A percentile compares a stretch with the other conserved stretches of the same genome.
phyloP scores from a whole-genome alignment of 2,797 vertebrate species.

The Fundulus diaphanus region DNA sequence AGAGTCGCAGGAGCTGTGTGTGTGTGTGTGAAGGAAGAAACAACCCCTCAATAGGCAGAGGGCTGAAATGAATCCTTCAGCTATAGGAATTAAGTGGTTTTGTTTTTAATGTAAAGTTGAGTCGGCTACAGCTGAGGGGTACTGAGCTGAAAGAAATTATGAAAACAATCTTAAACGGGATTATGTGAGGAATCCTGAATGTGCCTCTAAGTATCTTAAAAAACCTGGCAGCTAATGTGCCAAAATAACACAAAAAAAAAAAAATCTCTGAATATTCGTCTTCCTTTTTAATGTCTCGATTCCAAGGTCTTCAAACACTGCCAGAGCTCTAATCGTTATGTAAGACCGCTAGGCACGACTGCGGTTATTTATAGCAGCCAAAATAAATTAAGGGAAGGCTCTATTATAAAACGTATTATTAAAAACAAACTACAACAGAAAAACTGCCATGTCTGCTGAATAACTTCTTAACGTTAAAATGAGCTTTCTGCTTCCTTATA shows the following conservation, averaged over 20 bases:
- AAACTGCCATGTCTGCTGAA: constrained; percentile 2
- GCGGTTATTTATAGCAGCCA: constrained; percentile 12
- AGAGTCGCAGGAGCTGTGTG: constrained; percentile 43
- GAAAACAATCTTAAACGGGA: too few species aligned
- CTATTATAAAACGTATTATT: constrained; percentile 7
- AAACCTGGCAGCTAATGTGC: background rate
- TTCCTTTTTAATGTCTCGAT: background rate
- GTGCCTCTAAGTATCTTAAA: background rate
- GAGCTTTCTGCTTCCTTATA: background rate
- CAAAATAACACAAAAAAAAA: background rate
- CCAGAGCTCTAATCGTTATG: constrained; percentile 7
- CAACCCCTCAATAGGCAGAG: constrained; percentile 29
- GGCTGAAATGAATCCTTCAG: constrained; percentile 7
- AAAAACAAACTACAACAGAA: background rate
- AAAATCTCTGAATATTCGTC: constrained; percentile 5
- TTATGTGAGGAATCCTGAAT: too few species aligned
- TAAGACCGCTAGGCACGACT: constrained; percentile 11
- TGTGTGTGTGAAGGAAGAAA: constrained; percentile 32
- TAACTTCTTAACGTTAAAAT: background rate
- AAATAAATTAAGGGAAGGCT: constrained; percentile 13
- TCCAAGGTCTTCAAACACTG: constrained; percentile 1
- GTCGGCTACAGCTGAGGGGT: background rate
- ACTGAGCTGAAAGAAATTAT: background rate
- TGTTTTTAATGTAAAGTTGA: background rate
- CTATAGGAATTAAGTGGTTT: background rate